Evolutionary conservation across 92 coral and sea anemone genomes (phyloP).

Genomic region (Actinernus sp.): DNA sequence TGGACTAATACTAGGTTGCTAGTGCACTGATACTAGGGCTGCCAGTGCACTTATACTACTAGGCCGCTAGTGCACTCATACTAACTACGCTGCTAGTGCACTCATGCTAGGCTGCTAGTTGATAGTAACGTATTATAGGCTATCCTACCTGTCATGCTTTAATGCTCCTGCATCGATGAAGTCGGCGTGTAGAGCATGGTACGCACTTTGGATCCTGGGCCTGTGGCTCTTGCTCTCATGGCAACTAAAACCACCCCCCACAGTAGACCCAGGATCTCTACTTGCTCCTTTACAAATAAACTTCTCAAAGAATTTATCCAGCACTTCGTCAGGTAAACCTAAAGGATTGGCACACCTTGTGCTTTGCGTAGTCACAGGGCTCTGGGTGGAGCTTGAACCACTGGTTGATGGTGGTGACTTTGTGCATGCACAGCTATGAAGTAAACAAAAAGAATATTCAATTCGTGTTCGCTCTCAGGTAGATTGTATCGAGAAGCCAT

Average conservation of each 20-base stretch:
- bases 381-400: neutral
- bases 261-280: slow-evolving; percentile 8
- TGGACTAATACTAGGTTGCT: too few species aligned
- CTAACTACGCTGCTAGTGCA: too few species aligned
- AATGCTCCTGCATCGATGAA: slow-evolving; percentile 76
- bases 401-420: too few species aligned
- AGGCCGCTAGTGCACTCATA: too few species aligned
- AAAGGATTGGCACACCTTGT: slow-evolving; percentile 75
- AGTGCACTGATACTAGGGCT: too few species aligned
- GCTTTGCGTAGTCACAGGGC: slow-evolving; percentile 23
- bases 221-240: slow-evolving; percentile 69
- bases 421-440: too few species aligned
- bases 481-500: too few species aligned
- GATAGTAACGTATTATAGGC: too few species aligned
- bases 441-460: too few species aligned
- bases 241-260: slow-evolving; percentile 36
- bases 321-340: slow-evolving; percentile 66
- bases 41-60: too few species aligned
- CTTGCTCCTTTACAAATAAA: slow-evolving; percentile 37
- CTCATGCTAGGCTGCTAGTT: too few species aligned
- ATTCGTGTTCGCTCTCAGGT: too few species aligned
- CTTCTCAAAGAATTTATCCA: slow-evolving; percentile 70
- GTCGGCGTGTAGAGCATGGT: slow-evolving; percentile 78
- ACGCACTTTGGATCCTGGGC: slow-evolving; percentile 64
- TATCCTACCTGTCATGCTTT: slow-evolving; percentile 40